Evolutionary conservation across 2,888 invertebrate species (phyloP), one percentile per base, ranked within the genome.

Genomic region (Heliconius sara): DNA sequence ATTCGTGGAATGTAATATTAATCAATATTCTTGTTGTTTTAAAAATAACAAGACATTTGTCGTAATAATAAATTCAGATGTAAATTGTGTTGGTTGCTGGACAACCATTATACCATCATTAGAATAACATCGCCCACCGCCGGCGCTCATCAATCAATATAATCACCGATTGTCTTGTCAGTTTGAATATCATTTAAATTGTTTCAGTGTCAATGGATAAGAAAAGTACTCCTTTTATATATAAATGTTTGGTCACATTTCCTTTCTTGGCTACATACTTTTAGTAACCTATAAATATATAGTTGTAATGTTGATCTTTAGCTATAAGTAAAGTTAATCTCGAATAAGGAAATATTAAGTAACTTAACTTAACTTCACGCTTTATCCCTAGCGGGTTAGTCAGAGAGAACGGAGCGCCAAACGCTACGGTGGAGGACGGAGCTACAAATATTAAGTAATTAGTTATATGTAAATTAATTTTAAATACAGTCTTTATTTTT

Each of bases 111-210:
- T 25, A 67, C 57, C 57, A 60, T 27, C 30, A 68, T 67, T 74
- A 67, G 72, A 57, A 60, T 60, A 63, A 78, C 76, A 67, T 67
- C 79, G 77, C 77, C 82, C 77, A 76, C 79, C 52, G 22, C 63
- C 87, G 83, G 86, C 84, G 85, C 84, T 86, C 87, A 91, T 94
- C 89, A 85, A 93, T 94, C 93, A 92, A 86, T 88, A 87, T 92
- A 91, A 93, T 92, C 88, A 89, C 86, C 90, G 85, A 92, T 93
- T 92, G 92, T 92, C 85, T 87, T 89, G 88, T 88, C 88, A 86
- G 81, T 80, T 83, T 82, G 79, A 83, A 81, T 81, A 65, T 71
- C 27, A 77, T 81, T 80, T 76, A 47, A 80, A 78, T 77, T 73
- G 77, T 43, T 75, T 60, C 19, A 71, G 74, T 72, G 76, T 77